Base-by-base conservation (phyloP, 2,797 vertebrate species). In the Gymnopithys bicolor region DNA sequence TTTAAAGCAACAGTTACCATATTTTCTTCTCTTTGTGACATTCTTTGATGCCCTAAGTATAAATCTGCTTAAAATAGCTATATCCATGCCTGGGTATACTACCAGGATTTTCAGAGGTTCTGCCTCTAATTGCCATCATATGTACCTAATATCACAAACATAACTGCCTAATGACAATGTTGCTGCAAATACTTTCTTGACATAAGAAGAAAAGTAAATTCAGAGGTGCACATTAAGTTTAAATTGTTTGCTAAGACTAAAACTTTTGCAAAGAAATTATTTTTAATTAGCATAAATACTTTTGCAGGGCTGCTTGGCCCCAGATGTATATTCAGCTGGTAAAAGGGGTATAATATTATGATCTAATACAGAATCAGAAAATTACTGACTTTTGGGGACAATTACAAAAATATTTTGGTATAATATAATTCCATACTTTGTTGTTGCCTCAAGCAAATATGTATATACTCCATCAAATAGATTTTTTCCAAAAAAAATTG, bases 1-100 rank as follows among this genome's bases (percentile, higher is more conserved):
- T 98, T 98, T 98, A 98, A 98, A 98, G 97, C 97, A 98, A 98
- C 98, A 98, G 97, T 98, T 98, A 97, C 97, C 98, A 98, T 97
- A 98, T 98, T 98, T 98, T 98, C 96, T 93, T 97, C 96, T 96
- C 94, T 97, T 96, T 90, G 88, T 97, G 96, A 96, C 93, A 78
- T 95, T 96, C 97, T 98, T 98, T 98, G 97, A 98, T 97, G 98
- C 96, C 67, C 64, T 93, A 97, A 97, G 95, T 97, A 97, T 97
- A 98, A 98, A 98, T 98, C 97, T 98, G 94, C 97, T 97, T 96
- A 97, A 98, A 98, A 98, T 98, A 97, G 97, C 97, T 91, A 27
- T 80, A 92, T 94, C 95, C 67, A 64, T 96, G 95, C 84, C 96
- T 97, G 95, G 86, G 78, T 96, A 76, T 96, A 90, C 96, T 84